Evolutionary conservation across 2,888 invertebrate species (phyloP).

Genomic region (Beris chalybata): DNA sequence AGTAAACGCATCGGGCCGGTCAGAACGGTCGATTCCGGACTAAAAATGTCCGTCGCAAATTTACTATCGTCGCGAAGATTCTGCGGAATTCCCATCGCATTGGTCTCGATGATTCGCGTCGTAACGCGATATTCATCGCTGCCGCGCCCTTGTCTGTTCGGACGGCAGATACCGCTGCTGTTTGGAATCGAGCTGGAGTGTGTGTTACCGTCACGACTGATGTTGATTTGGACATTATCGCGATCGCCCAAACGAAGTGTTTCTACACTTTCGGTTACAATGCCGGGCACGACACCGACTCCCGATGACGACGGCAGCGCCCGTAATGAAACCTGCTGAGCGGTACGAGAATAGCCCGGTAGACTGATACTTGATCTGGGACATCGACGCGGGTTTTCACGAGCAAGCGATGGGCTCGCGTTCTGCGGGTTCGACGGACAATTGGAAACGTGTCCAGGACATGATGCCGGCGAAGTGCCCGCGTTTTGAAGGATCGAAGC

Average conservation of each 20-base stretch:
- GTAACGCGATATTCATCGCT: neutral
- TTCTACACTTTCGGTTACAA: neutral
- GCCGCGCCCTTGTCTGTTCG: neutral
- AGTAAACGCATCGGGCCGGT: conserved; percentile 30
- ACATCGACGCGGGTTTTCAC: neutral
- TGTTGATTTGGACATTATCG: conserved; percentile 20
- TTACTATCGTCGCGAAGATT: conserved; percentile 24
- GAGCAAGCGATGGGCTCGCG: neutral
- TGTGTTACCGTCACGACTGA: conserved; percentile 4
- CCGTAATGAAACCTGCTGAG: neutral
- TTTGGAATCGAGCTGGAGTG: neutral
- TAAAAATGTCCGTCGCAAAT: conserved; percentile 24
- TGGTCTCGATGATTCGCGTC: conserved; percentile 27
- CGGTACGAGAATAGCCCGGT: neutral
- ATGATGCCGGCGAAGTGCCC: too few relatives aligned
- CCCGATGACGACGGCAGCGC: neutral
- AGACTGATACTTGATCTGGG: neutral
- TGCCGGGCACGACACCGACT: neutral
- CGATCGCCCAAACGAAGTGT: conserved; percentile 1
- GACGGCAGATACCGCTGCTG: neutral
- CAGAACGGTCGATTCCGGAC: conserved; percentile 19
- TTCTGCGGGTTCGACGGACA: too few relatives aligned
- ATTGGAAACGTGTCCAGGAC: neutral
- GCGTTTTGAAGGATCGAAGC: too few relatives aligned
- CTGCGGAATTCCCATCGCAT: conserved; percentile 5